Base-by-base conservation (phyloP, 2,888 invertebrate genomes). In the Drosophila flavopinicola region DNA sequence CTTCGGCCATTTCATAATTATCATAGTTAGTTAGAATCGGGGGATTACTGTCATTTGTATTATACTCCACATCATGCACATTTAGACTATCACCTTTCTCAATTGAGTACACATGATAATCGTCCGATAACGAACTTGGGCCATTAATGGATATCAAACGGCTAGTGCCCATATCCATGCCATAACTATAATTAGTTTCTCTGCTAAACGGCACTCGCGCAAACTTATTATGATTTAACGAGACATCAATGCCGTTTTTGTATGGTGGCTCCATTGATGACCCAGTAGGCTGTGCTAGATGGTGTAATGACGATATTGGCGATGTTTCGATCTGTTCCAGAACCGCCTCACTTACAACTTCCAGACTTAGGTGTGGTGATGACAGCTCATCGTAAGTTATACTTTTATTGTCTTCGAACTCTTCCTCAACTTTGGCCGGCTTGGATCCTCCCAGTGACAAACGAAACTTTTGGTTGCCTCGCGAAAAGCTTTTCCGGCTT, bases 401-500 rank as follows among this genome's bases (percentile, higher is more conserved):
- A 58, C 87, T 87, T 20, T 87, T 89, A 60, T 74, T 84, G 33
- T 88, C 90, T 64, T 91, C 90, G 20, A 75, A 85, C 68, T 91
- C 90, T 67, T 91, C 90, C 5, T 88, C 75, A 6, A 90, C 78
- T 32, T 87, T 85, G 17, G 83, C 79, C 25, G 88, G 87, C 69
- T 90, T 90, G 0, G 88, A 69, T 10, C 88, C 86, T 15, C 88
- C 88, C 25, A 91, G 78, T 0, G 91, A 91, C 15, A 91, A 71
- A 0, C 90, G 82, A 33, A 91, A 77, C 75, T 91, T 91, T 74
- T 90, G 90, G 70, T 88, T 90, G 33, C 90, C 91, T 10, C 90
- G 88, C 9, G 94, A 94, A 85, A 95, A 95, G 88, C 95, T 95
- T 88, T 95, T 95, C 39, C 95, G 92, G 56, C 94, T 91, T 48